A percentile compares a stretch with the other conserved stretches of the same genome.
These are phyloP conservation scores for Odocoileus hemionus DNA, from an alignment of 2,113 vertebrate species.

Conservation along the genomic window DNA sequence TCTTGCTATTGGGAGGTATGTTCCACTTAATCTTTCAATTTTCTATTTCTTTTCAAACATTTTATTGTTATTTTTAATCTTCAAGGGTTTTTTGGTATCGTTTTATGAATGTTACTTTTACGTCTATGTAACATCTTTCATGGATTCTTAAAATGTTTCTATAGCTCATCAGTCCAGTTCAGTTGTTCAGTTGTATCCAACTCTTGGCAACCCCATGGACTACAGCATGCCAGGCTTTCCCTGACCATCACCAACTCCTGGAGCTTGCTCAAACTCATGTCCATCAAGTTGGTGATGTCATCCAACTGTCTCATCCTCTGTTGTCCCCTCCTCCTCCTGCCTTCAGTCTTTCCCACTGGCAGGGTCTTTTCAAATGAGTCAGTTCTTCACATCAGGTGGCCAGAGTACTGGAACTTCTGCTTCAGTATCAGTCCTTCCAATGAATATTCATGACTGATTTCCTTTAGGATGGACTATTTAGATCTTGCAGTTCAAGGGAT, in stretches of 20 bases:
- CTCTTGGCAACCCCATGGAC: background rate
- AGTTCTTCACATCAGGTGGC: background rate
- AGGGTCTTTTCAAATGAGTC: background rate
- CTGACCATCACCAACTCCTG: background rate
- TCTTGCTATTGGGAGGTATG: background rate
- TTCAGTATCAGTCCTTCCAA: background rate
- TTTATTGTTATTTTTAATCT: background rate
- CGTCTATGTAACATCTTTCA: background rate
- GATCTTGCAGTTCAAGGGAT: background rate
- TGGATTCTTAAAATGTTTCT: background rate
- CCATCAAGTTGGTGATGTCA: background rate
- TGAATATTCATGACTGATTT: background rate
- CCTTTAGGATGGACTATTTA: background rate
- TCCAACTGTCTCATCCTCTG: background rate
- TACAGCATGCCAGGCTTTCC: background rate
- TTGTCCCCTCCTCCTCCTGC: background rate
- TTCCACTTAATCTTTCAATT: background rate
- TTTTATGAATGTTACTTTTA: background rate
- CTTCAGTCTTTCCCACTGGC: background rate
- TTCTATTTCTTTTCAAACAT: background rate
- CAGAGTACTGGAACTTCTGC: background rate
- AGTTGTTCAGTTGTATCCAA: fast-evolving
- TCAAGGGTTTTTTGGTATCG: background rate
- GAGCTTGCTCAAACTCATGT: background rate
- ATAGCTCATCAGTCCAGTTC: background rate